A percentile compares a stretch with the other conserved stretches of the same genome.
These are phyloP conservation scores for Arothron firmamentum DNA, from an alignment of 2,113 vertebrate genomes.

Conservation along the genomic window DNA sequence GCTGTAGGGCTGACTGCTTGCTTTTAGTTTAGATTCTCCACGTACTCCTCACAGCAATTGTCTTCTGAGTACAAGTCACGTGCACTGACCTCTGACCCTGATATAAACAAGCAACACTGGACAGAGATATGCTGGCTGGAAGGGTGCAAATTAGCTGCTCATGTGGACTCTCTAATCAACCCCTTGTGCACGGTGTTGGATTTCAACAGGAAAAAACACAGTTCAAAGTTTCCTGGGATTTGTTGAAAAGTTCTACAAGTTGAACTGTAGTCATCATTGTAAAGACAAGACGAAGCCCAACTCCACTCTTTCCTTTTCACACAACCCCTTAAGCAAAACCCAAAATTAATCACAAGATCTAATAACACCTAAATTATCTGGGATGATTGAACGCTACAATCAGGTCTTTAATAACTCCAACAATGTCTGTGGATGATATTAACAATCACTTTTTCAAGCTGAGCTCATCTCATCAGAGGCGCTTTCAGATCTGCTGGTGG, in stretches of 20 bases:
- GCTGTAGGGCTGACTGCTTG: too few species aligned
- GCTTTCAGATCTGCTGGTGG: conserved; percentile 2
- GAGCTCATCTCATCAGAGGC: conserved; percentile 12
- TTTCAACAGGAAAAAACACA: too few species aligned
- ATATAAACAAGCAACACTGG: too few species aligned
- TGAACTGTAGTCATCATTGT: neutral
- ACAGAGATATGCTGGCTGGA: too few species aligned
- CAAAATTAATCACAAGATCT: conserved; percentile 13
- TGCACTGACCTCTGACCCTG: too few species aligned
- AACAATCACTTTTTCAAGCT: conserved; percentile 10
- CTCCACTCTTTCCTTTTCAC: neutral
- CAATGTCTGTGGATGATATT: conserved; percentile 4
- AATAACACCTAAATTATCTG: conserved; percentile 1
- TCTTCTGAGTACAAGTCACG: too few species aligned
- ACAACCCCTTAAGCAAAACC: neutral
- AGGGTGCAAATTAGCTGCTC: too few species aligned
- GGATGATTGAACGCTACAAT: conserved; percentile 20
- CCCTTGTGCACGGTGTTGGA: too few species aligned
- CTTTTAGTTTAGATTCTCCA: too few species aligned
- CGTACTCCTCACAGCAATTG: too few species aligned
- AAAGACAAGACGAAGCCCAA: neutral
- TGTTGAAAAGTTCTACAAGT: neutral
- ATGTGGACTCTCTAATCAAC: too few species aligned
- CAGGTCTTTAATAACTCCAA: conserved; percentile 14
- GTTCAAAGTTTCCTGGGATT: neutral